phyloP scores from a whole-genome alignment of 2,888 invertebrate genomes.

The Odontomyia ornata region DNA sequence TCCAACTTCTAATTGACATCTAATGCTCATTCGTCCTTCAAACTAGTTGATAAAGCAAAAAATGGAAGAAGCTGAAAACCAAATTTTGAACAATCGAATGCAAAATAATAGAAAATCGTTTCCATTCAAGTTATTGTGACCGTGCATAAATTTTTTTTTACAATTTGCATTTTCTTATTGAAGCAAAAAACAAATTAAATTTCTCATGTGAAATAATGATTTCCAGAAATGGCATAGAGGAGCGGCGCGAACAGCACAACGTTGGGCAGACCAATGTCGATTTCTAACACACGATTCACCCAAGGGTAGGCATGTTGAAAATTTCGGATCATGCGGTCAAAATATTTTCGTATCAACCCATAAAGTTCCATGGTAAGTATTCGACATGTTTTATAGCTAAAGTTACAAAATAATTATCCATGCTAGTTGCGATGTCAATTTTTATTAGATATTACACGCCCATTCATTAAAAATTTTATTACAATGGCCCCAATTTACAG shows the following conservation, averaged over 20 bases:
- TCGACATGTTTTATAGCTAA: neutral
- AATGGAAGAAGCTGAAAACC: too few species aligned
- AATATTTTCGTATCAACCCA: constrained; percentile 84
- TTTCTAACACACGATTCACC: constrained; percentile 76
- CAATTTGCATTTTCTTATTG: too few species aligned
- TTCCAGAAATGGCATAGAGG: constrained; percentile 76
- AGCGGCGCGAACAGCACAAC: constrained; percentile 77
- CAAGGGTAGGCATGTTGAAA: constrained; percentile 68
- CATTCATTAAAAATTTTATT: neutral
- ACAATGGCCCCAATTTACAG: constrained; percentile 2
- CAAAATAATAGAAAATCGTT: too few species aligned
- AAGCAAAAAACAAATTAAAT: too few species aligned
- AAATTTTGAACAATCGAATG: too few species aligned
- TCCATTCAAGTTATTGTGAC: too few species aligned
- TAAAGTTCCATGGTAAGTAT: constrained; percentile 79
- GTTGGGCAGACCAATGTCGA: constrained; percentile 77
- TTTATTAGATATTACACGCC: neutral
- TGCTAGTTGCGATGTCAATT: neutral
- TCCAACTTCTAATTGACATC: too few species aligned
- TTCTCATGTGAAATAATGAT: too few species aligned
- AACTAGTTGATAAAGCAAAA: too few species aligned
- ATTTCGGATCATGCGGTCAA: constrained; percentile 80
- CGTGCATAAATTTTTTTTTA: too few species aligned
- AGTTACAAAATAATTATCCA: too few species aligned
- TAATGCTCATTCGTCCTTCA: too few species aligned